Percentiles rank a stretch among this genome's conserved stretches.
phyloP scores from a whole-genome alignment of 2,797 vertebrate genomes.

The Anabas testudineus region DNA sequence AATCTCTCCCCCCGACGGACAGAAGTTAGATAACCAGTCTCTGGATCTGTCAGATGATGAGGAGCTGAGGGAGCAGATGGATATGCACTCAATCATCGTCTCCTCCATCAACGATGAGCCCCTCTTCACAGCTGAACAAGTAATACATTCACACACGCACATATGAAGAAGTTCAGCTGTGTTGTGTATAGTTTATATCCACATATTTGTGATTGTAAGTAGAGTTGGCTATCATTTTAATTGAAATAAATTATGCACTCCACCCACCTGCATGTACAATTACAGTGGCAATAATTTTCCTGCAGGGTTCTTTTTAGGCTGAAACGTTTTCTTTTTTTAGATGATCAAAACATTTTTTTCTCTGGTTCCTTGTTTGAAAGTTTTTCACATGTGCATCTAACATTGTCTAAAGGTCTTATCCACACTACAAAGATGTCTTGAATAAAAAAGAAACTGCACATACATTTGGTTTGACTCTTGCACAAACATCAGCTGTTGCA shows the following conservation, averaged over 20 bases:
- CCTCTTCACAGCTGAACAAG: conserved; percentile 97
- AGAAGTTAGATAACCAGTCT: conserved; percentile 88
- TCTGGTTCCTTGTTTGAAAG: no score
- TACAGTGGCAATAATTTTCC: no score
- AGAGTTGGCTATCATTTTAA: not conserved
- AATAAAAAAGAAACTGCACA: no score
- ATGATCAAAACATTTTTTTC: no score
- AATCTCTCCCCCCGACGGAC: conserved; percentile 1
- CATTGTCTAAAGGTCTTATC: no score
- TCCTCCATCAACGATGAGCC: conserved; percentile 95
- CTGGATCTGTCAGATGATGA: conserved; percentile 96
- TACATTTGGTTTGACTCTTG: not conserved
- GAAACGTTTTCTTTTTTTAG: no score
- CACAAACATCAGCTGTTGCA: not conserved
- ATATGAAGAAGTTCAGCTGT: not conserved
- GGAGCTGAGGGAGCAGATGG: conserved; percentile 96
- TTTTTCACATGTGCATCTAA: no score
- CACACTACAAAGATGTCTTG: not conserved
- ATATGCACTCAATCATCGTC: conserved; percentile 99
- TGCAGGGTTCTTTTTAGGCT: no score
- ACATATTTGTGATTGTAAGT: not conserved
- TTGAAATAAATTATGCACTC: no score
- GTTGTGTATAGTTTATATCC: not conserved
- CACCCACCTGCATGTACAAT: no score
- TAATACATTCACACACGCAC: conserved; percentile 46